Evolutionary conservation across 1,140 invertebrate genomes (phyloP).

Genomic region (Probaryconus sp.): DNA sequence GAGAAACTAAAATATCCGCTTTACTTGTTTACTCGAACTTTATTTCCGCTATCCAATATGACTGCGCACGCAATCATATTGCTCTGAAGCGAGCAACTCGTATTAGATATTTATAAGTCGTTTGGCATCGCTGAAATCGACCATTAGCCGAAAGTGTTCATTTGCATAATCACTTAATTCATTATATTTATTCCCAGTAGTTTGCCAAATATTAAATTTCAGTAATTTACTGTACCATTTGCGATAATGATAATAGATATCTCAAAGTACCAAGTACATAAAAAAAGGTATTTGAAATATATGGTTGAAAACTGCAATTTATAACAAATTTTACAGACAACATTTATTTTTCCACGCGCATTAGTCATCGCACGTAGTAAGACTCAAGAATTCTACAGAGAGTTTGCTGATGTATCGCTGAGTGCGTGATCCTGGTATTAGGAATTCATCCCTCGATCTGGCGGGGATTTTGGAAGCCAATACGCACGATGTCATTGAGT

Average conservation of each 20-base stretch:
- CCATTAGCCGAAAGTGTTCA: conserved; percentile 12
- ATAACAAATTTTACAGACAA: conserved; percentile 11
- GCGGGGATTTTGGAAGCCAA: conserved; percentile 47
- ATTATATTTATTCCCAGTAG: neutral
- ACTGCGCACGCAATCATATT: no score
- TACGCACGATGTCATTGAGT: conserved; percentile 59
- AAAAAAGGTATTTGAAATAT: no score
- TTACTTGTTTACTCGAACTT: conserved; percentile 16
- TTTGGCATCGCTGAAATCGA: neutral
- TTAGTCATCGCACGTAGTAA: conserved; percentile 13
- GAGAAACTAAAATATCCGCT: conserved; percentile 27
- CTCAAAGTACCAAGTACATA: no score
- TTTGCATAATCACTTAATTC: conserved; percentile 11
- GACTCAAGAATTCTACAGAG: conserved; percentile 16
- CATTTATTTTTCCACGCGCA: conserved; percentile 1
- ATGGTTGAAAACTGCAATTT: no score
- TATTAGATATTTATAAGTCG: conserved; percentile 6
- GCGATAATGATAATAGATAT: no score
- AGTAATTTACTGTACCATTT: conserved; percentile 13
- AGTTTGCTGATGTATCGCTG: conserved; percentile 19
- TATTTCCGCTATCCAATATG: conserved; percentile 10
- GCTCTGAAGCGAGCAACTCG: no score
- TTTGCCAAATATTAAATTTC: conserved; percentile 1
- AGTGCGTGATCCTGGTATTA: conserved; percentile 61
- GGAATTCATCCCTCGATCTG: conserved; percentile 47